phyloP scores from a whole-genome alignment of 2,888 invertebrate species.

The Sipunculus nudus region DNA sequence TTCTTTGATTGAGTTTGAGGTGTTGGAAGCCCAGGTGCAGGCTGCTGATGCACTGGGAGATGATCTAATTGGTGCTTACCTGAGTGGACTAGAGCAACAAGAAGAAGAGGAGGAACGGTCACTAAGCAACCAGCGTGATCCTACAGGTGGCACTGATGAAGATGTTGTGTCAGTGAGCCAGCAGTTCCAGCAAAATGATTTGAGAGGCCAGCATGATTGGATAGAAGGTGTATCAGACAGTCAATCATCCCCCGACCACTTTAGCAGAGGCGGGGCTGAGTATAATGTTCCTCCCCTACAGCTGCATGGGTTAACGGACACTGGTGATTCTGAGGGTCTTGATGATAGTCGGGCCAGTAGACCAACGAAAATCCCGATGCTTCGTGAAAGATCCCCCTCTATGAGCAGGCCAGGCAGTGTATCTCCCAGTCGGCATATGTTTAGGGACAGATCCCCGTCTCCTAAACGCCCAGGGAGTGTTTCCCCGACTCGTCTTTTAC shows the following conservation, averaged over 20 bases:
- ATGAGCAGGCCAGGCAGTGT: conserved; percentile 25
- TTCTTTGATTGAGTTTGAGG: conserved; percentile 56
- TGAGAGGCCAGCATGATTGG: too few species aligned
- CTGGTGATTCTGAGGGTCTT: too few species aligned
- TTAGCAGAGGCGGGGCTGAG: too few species aligned
- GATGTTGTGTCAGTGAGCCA: too few species aligned
- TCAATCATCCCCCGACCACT: too few species aligned
- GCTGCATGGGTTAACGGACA: too few species aligned
- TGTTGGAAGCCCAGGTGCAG: conserved; percentile 45
- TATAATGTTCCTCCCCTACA: too few species aligned
- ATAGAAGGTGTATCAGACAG: too few species aligned
- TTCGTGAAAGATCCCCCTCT: conserved; percentile 21
- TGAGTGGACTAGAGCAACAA: conserved; percentile 19
- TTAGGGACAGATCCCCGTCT: conserved; percentile 22
- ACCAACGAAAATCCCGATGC: conserved; percentile 21
- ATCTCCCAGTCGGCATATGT: conserved; percentile 7
- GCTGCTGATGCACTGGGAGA: conserved; percentile 35
- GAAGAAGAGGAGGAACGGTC: conserved; percentile 15
- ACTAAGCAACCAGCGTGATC: background rate
- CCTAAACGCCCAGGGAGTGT: conserved; percentile 25
- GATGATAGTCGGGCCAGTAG: too few species aligned
- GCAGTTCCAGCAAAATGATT: too few species aligned
- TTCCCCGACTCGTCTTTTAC: background rate
- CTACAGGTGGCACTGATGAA: background rate
- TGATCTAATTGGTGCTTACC: conserved; percentile 34